phyloP scores from a whole-genome alignment of 2,888 invertebrate species.

The Aricia artaxerxes region DNA sequence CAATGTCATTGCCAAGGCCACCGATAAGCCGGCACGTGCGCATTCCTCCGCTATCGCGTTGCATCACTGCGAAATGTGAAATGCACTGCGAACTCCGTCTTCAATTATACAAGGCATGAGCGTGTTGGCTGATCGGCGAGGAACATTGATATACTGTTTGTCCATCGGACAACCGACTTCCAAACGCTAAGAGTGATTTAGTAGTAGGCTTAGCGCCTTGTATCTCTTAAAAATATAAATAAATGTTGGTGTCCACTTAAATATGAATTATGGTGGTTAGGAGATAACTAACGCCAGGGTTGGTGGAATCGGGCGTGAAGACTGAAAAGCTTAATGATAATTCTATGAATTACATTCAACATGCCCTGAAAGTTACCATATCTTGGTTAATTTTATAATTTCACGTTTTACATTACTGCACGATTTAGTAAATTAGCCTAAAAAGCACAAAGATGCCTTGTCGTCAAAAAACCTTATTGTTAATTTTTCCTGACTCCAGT shows the following conservation, averaged over 20 bases:
- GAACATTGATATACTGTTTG: neutral
- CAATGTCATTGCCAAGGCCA: conserved; percentile 75
- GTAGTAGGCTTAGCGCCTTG: neutral
- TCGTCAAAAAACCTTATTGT: neutral
- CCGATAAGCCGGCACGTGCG: conserved; percentile 68
- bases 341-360: neutral
- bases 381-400: neutral
- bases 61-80: conserved; percentile 59
- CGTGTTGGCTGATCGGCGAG: neutral
- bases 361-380: neutral
- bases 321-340: neutral
- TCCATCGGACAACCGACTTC: neutral
- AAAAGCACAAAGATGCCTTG: neutral
- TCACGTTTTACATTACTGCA: neutral
- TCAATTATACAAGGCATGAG: neutral
- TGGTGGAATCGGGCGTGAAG: too few relatives aligned
- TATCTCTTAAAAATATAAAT: neutral
- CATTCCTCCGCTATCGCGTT: conserved; percentile 72
- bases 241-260: too few relatives aligned
- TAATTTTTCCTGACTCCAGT: neutral
- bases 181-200: neutral
- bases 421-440: neutral
- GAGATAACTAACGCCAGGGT: neutral
- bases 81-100: neutral
- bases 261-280: neutral